Evolutionary conservation across 2,113 vertebrate species (phyloP).

Genomic region (Engraulis encrasicolus): DNA sequence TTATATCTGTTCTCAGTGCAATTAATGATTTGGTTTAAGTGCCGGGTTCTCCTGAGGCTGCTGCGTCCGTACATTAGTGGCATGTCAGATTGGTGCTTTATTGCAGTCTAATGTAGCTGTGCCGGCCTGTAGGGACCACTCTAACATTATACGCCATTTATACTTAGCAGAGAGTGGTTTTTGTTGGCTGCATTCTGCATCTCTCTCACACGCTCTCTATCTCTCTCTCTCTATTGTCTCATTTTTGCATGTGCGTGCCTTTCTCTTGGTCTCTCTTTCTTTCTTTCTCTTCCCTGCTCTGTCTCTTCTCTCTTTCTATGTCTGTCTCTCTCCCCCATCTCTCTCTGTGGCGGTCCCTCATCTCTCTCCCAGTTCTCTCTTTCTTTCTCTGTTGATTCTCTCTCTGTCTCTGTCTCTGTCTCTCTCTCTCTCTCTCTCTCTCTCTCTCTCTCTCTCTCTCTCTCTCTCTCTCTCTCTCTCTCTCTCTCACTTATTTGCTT

Average conservation of each 20-base stretch:
- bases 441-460: neutral
- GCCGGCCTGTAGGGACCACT: neutral
- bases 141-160: neutral
- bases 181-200: neutral
- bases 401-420: neutral
- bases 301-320: neutral
- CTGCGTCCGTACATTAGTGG: neutral
- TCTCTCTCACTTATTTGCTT: neutral
- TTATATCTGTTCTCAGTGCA: neutral
- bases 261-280: neutral
- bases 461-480: neutral
- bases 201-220: neutral
- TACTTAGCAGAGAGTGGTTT: neutral
- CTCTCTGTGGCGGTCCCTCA: neutral
- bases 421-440: neutral
- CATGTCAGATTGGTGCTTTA: neutral
- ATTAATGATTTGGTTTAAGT: neutral
- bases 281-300: conserved; percentile 8
- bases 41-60: neutral
- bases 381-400: neutral
- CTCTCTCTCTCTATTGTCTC: neutral
- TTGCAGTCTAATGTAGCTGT: neutral
- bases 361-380: too few relatives aligned
- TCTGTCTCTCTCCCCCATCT: neutral
- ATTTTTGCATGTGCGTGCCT: neutral